phyloP scores from a whole-genome alignment of 2,113 vertebrate species.

The Actenoides lindsayi region DNA sequence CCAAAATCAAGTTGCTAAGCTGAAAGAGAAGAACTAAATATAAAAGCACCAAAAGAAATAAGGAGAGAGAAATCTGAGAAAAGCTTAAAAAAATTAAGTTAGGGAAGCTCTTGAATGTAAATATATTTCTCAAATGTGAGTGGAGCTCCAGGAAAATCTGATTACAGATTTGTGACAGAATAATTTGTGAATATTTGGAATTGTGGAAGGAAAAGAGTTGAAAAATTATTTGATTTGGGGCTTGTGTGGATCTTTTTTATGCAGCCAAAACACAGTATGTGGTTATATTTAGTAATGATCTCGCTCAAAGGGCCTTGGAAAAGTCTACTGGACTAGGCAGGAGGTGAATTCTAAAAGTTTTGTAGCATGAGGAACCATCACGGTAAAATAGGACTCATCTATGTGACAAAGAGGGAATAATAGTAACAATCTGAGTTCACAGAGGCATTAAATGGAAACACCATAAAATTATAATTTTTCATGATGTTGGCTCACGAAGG shows the following conservation, averaged over 20 bases:
- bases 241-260: neutral
- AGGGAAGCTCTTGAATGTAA: neutral
- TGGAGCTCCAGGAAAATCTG: slow-evolving; percentile 50
- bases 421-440: neutral
- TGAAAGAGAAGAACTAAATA: neutral
- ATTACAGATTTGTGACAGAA: slow-evolving; percentile 21
- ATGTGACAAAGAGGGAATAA: neutral
- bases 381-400: neutral
- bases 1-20: neutral
- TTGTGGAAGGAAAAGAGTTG: slow-evolving; percentile 22
- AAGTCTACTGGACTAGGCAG: neutral
- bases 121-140: slow-evolving; percentile 7
- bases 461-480: neutral
- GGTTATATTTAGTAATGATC: neutral
- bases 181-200: slow-evolving; percentile 30
- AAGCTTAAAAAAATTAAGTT: neutral
- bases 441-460: neutral
- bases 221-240: neutral
- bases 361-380: neutral
- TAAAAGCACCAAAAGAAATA: neutral
- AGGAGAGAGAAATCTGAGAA: neutral
- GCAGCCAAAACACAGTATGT: neutral
- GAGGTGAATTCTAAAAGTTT: slow-evolving; percentile 9
- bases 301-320: neutral
- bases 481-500: neutral